Base-by-base conservation (phyloP, 2,797 vertebrate species). In the Rhynchotus rufescens region DNA sequence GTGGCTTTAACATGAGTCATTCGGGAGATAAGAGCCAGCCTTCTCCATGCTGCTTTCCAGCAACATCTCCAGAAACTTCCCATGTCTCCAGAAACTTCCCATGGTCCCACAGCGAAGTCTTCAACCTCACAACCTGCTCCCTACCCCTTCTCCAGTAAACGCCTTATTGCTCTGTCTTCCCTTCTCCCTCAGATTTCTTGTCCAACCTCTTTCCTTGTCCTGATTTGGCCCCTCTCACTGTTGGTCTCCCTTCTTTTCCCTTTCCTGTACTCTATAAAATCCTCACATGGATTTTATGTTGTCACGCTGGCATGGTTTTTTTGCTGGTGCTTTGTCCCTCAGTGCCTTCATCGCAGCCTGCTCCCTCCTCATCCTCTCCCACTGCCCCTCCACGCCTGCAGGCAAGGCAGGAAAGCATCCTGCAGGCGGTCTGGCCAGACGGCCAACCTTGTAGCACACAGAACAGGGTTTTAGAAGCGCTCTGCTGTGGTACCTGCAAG, bases 401-500 rank as follows among this genome's bases (percentile, higher is more conserved):
- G 57, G 40, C n/a, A 38, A 34, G 40, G 77, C 3, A 3, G 40
- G 32, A 54, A 78, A 80, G 21, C 2, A 49, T 19, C 34, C 19
- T 13, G 1, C 15, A 14, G 34, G 45, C 4, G 4, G 47, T 34
- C 32, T 36, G 32, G 30, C n/a, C 40, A 6, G 32, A 8, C 9
- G 10, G 19, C 47, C n/a, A 45, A 22, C n/a, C 36, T 7, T 0
- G 0, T 7, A 3, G 1, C 12, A 14, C 8, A 6, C 15, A 36
- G 40, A 8, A 72, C 36, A n/a, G 25, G 38, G 38, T 54, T 78
- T 72, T 54, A 89, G 40, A 42, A 68, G 49, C 64, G 45, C 38
- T 90, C 47, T 73, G 38, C 6, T 17, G 72, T 69, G n/a, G n/a
- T 76, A 49, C 77, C 66, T 69, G 10, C 22, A 73, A 81, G 72